A percentile compares a stretch with the other conserved stretches of the same genome.
Conservation (phyloP, 2,113 vertebrate genomes). For the Eleginops maclovinus region DNA sequence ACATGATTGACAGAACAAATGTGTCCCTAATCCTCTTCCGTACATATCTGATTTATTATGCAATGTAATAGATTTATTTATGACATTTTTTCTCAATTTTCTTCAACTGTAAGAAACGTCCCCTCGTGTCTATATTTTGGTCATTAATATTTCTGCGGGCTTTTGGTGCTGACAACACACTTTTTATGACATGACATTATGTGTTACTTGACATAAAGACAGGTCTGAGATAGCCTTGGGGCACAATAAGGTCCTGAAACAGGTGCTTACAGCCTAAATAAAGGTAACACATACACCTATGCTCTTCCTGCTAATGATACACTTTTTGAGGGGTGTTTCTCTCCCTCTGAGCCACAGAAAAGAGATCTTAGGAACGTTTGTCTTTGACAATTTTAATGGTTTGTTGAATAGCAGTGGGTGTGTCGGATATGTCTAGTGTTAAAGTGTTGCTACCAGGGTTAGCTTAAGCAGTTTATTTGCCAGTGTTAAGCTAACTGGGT, state of each 20-base stretch:
- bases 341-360: background rate
- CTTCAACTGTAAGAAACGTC: background rate
- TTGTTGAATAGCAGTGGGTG: background rate
- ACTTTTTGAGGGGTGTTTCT: background rate
- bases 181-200: background rate
- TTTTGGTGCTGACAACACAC: background rate
- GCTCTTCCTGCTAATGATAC: slow-evolving; percentile 12
- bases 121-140: background rate
- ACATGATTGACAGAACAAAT: too few species aligned
- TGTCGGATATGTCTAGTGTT: background rate
- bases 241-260: background rate
- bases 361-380: too few species aligned
- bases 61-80: too few species aligned
- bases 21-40: too few species aligned
- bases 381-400: too few species aligned
- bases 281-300: background rate
- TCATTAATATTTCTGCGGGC: background rate
- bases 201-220: background rate
- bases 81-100: background rate
- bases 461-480: background rate
- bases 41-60: background rate
- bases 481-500: background rate
- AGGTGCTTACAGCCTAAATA: background rate
- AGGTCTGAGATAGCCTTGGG: background rate
- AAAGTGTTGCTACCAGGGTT: background rate